Evolutionary conservation across 2,888 invertebrate species (phyloP), one percentile per base, ranked within the genome.

Genomic region (Cataglyphis livida): DNA sequence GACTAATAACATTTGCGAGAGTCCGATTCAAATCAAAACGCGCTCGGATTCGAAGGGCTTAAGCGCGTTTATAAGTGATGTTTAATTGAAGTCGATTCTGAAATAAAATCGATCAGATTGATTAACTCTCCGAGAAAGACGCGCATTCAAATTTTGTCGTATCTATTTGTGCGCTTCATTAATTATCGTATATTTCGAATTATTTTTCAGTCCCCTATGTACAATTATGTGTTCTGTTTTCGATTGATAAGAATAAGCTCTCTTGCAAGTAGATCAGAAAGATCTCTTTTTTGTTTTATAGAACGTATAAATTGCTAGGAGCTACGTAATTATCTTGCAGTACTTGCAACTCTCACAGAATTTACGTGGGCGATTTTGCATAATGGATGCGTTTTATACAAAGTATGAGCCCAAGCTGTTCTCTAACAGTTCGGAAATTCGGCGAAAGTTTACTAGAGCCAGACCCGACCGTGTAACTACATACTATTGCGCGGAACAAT

Each of bases 381-480:
- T 79, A 79, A 79, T 79, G 78, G 78, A 44, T 59, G 70, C 44
- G 71, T 71, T 78, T 70, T 71, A 21, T 44, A 71, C 70, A 57
- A 78, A 78, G 76, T 78, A 70, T 44, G 59, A 71, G 44, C 32
- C 28, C 59, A 21, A 44, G 44, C 71, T 79, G 71, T 61, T 71
- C 71, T 44, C 59, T 44, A 79, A 71, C 78, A 79, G 78, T 79
- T 79, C 70, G 71, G 78, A 79, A 79, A 79, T 79, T 79, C 44
- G 59, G 44, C 59, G 71, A 71, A 79, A 79, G 71, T 79, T 79
- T 71, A 71, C 71, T 68, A 44, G 28, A 2, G 59, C 59, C 71
- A 57, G 44, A 35, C 70, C 21, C 28, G 51, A n/a, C 32, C 71
- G 66, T n/a, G 48, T 61, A 79, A 71, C 78, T 71, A 71, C 70